These are phyloP conservation scores for Myocastor coypus DNA, from an alignment of 2,113 vertebrate genomes.

Conservation along the genomic window DNA sequence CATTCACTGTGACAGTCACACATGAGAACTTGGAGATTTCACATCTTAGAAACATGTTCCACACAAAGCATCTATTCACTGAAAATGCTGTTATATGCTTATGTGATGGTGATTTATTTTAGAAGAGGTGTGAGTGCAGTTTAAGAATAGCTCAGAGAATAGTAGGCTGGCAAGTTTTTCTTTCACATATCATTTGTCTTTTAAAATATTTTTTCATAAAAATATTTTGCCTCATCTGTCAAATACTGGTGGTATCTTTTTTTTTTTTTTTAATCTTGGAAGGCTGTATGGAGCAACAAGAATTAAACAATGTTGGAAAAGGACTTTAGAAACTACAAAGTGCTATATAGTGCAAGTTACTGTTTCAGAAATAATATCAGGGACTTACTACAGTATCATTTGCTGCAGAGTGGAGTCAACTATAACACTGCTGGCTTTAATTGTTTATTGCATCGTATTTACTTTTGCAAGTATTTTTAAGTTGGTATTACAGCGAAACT, in stretches of 20 bases:
- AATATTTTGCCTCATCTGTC: neutral
- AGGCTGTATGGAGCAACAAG: neutral
- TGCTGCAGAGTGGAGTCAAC: neutral
- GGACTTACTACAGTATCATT: neutral
- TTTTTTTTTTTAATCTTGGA: too few species aligned
- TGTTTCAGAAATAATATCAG: conserved; percentile 9
- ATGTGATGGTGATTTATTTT: conserved; percentile 53
- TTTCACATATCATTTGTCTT: conserved; percentile 19
- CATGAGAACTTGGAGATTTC: neutral
- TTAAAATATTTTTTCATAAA: neutral
- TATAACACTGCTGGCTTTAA: neutral
- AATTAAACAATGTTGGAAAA: neutral
- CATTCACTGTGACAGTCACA: neutral
- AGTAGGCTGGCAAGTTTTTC: neutral
- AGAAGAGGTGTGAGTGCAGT: neutral
- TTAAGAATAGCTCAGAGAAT: conserved; percentile 39
- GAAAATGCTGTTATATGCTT: neutral
- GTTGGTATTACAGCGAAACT: neutral
- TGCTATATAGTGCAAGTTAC: neutral
- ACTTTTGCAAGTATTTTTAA: conserved; percentile 35
- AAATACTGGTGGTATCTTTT: neutral
- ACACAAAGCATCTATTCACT: conserved; percentile 54
- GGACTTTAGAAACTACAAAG: neutral
- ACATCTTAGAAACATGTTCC: neutral
- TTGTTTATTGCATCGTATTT: neutral